Evolutionary conservation across 2,797 vertebrate genomes (phyloP).

Genomic region (Lepilemur septentrionalis): DNA sequence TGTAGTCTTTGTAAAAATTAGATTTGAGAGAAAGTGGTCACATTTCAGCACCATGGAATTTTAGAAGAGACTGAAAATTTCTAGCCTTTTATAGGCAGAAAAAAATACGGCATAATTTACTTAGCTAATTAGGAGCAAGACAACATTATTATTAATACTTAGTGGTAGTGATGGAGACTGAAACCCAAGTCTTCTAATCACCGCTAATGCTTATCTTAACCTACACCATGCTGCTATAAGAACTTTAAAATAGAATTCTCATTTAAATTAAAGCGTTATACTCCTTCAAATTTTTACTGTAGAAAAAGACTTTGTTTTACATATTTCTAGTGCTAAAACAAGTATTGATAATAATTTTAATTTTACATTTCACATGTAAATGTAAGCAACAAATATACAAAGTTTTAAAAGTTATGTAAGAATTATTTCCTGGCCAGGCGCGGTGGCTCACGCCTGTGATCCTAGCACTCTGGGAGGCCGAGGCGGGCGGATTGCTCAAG

Average conservation of each 20-base stretch:
- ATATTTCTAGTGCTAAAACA: background rate
- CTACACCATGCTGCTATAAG: background rate
- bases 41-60: background rate
- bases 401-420: background rate
- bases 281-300: background rate
- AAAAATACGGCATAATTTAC: background rate
- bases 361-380: background rate
- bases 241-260: slow-evolving; percentile 27
- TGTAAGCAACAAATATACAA: slow-evolving; percentile 17
- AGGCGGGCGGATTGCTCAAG: no score
- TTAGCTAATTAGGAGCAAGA: background rate
- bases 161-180: background rate
- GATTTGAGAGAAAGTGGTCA: slow-evolving; percentile 36
- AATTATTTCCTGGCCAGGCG: background rate
- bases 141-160: background rate
- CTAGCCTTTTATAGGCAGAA: background rate
- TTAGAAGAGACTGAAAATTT: slow-evolving; percentile 17
- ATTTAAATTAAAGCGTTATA: slow-evolving; percentile 6
- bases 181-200: background rate
- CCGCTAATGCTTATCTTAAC: background rate
- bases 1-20: slow-evolving; percentile 46
- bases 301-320: slow-evolving; percentile 15
- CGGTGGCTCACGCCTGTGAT: no score
- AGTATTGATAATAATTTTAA: slow-evolving; percentile 5
- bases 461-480: no score